These are phyloP conservation scores for Mus spretus DNA, from an alignment of 2,797 vertebrate species.

Conservation along the genomic window DNA sequence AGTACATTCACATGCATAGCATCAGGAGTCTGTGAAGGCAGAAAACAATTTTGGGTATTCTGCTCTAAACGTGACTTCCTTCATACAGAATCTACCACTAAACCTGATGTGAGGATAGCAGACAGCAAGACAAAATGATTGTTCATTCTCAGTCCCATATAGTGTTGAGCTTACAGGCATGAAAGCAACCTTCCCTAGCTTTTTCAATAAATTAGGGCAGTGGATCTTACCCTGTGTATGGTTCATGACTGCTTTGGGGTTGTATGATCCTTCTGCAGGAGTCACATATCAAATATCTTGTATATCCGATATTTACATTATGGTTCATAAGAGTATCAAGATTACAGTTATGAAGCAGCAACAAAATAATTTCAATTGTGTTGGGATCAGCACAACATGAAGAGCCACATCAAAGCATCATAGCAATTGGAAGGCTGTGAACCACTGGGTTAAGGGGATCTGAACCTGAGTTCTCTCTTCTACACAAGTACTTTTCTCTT, in stretches of 20 bases:
- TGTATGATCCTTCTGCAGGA: background rate
- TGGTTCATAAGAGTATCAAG: background rate
- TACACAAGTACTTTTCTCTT: background rate
- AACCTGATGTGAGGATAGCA: background rate
- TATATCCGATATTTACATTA: background rate
- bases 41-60: background rate
- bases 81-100: background rate
- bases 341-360: background rate
- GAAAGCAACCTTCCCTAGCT: background rate
- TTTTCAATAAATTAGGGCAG: background rate
- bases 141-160: background rate
- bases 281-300: background rate
- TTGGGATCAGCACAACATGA: background rate
- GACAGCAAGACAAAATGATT: background rate
- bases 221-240: background rate
- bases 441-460: background rate
- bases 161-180: background rate
- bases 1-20: fast-evolving
- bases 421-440: background rate
- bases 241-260: background rate
- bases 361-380: no score
- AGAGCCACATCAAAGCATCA: no score
- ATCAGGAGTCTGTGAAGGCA: background rate
- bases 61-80: background rate
- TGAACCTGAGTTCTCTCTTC: background rate